phyloP scores from a whole-genome alignment of 1,140 invertebrate genomes.

The Drosophila orosa region DNA sequence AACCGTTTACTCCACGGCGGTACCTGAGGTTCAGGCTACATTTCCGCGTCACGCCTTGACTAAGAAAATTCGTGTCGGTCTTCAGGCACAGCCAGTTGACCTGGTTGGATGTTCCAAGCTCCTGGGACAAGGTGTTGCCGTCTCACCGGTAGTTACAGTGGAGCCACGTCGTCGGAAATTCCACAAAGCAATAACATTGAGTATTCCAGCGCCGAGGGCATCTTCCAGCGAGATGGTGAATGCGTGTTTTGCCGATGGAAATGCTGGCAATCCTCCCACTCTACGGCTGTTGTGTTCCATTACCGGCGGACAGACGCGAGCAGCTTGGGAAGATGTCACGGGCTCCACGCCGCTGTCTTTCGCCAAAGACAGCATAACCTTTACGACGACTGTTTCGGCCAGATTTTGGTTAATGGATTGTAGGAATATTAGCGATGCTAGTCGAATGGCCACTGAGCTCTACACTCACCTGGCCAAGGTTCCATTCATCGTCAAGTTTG shows the following conservation, averaged over 20 bases:
- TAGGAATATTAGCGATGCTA: constrained; percentile 96
- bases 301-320: constrained; percentile 97
- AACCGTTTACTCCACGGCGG: constrained; percentile 98
- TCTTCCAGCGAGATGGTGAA: constrained; percentile 98
- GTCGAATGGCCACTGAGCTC: constrained; percentile 99
- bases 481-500: constrained; percentile 98
- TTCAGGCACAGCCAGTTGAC: constrained; percentile 99
- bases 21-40: constrained; percentile 98
- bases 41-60: constrained; percentile 99
- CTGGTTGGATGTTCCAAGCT: constrained; percentile 97
- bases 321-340: constrained; percentile 99
- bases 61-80: constrained; percentile 99
- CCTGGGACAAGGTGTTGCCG: constrained; percentile 98
- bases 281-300: constrained; percentile 98
- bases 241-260: constrained; percentile 89
- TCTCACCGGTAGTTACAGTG: constrained; percentile 99
- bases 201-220: constrained; percentile 97
- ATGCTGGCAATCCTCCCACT: constrained; percentile 89
- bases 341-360: constrained; percentile 98
- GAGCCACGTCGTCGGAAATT: constrained; percentile 98
- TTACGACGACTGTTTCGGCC: constrained; percentile 99
- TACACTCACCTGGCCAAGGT: constrained; percentile 96
- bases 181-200: constrained; percentile 99
- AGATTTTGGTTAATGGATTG: constrained; percentile 99
- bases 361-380: constrained; percentile 99